These are phyloP conservation scores for Agrotis clavis DNA, from an alignment of 2,888 invertebrate species.

Conservation along the genomic window DNA sequence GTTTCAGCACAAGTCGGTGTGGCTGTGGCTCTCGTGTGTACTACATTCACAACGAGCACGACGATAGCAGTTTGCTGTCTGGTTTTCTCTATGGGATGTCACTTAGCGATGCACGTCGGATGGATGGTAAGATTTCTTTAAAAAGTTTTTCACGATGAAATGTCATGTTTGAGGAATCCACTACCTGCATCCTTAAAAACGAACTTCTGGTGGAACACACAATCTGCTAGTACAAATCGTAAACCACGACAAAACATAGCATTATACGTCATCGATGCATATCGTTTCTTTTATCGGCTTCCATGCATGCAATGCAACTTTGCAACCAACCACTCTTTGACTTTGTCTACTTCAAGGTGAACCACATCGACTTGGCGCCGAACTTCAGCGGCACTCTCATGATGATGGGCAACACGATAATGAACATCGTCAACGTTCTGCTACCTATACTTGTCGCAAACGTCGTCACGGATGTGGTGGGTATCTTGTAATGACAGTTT, in stretches of 20 bases:
- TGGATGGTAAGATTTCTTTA: conserved; percentile 80
- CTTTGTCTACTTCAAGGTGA: conserved; percentile 86
- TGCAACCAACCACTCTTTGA: background rate
- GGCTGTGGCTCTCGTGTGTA: conserved; percentile 67
- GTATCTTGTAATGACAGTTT: conserved; percentile 58
- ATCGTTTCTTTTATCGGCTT: background rate
- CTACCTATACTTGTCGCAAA: conserved; percentile 93
- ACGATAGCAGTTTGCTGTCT: conserved; percentile 88
- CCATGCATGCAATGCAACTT: background rate
- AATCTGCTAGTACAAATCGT: too few relatives aligned
- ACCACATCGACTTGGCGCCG: conserved; percentile 95
- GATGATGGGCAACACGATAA: conserved; percentile 94
- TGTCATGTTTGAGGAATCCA: too few relatives aligned
- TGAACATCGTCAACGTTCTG: conserved; percentile 92
- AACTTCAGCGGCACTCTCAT: conserved; percentile 95
- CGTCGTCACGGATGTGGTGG: conserved; percentile 93
- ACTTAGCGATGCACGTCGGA: conserved; percentile 91
- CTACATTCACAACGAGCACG: conserved; percentile 84
- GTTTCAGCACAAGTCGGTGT: conserved; percentile 76
- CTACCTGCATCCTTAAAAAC: too few relatives aligned
- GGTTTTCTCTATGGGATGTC: conserved; percentile 89
- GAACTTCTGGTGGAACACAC: too few relatives aligned
- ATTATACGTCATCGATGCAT: too few relatives aligned
- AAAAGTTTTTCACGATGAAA: background rate
- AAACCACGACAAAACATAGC: too few relatives aligned